Percentiles rank a stretch among this genome's conserved stretches.
Evolutionary conservation across 2,888 invertebrate genomes (phyloP).

Genomic region (Graphium colonna): DNA sequence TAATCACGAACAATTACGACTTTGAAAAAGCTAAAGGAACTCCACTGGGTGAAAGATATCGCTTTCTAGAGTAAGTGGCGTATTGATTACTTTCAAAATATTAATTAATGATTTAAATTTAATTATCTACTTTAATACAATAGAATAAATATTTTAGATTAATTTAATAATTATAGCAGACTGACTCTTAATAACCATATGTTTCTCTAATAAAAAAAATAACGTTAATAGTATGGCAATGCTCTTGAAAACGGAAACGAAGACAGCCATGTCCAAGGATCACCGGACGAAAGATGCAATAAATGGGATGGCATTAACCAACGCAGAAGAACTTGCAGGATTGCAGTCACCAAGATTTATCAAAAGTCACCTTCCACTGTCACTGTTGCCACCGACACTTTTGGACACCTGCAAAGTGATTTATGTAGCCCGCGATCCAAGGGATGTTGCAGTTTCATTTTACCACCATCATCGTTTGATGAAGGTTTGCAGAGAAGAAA

Average conservation of each 20-base stretch:
- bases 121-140: too few relatives aligned
- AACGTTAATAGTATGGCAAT: neutral
- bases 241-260: constrained; percentile 35
- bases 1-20: constrained; percentile 83
- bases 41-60: constrained; percentile 80
- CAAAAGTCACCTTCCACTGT: constrained; percentile 86
- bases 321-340: constrained; percentile 48
- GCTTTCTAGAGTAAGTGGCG: constrained; percentile 84
- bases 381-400: constrained; percentile 82
- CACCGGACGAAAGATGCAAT: neutral
- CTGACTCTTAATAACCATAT: too few relatives aligned
- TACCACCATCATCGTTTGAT: constrained; percentile 52
- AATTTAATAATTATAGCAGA: too few relatives aligned
- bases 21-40: constrained; percentile 77
- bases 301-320: too few relatives aligned
- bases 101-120: too few relatives aligned
- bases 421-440: constrained; percentile 89
- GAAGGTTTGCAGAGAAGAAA: constrained; percentile 76
- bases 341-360: constrained; percentile 53
- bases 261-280: constrained; percentile 13
- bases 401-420: constrained; percentile 60
- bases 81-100: too few relatives aligned
- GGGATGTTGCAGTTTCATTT: constrained; percentile 88
- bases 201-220: too few relatives aligned
- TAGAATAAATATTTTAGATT: too few relatives aligned